These are phyloP conservation scores for Tupiocoris notatus DNA, from an alignment of 2,888 invertebrate genomes.

Conservation along the genomic window DNA sequence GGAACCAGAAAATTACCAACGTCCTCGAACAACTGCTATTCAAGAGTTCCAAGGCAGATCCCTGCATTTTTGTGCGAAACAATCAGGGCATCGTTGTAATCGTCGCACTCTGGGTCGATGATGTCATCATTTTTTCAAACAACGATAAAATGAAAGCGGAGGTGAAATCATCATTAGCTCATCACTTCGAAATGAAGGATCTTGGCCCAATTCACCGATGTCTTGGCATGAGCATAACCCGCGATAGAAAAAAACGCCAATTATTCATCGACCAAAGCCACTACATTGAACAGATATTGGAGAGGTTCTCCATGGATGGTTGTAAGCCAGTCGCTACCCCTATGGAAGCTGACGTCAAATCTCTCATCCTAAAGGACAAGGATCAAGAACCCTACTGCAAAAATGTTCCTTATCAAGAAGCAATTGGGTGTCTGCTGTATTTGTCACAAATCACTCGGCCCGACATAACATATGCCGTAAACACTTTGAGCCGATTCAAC, in stretches of 20 bases:
- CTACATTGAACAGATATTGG: background rate
- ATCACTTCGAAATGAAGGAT: conserved; percentile 23
- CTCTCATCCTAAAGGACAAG: background rate
- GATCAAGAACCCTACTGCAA: background rate
- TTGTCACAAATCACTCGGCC: conserved; percentile 7
- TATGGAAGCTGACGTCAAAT: background rate
- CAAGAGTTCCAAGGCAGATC: background rate
- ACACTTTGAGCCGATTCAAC: background rate
- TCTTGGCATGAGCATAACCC: conserved; percentile 1
- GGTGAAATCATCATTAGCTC: background rate
- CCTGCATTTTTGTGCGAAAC: background rate
- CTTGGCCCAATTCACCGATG: background rate
- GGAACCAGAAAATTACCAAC: background rate
- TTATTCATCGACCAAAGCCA: conserved; percentile 5
- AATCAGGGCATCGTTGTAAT: background rate
- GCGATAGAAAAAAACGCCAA: background rate
- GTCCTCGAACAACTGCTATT: background rate
- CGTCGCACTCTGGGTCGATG: conserved; percentile 5
- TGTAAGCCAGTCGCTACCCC: conserved; percentile 1
- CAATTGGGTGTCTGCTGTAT: conserved; percentile 22
- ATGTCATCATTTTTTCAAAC: background rate
- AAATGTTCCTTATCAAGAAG: conserved; percentile 19
- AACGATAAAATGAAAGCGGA: background rate
- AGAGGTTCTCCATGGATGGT: background rate
- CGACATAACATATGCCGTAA: conserved; percentile 18